Percentiles rank a stretch among this genome's conserved stretches.
These are phyloP conservation scores for Stomorhina lunata DNA, from an alignment of 2,888 invertebrate species.

Conservation along the genomic window DNA sequence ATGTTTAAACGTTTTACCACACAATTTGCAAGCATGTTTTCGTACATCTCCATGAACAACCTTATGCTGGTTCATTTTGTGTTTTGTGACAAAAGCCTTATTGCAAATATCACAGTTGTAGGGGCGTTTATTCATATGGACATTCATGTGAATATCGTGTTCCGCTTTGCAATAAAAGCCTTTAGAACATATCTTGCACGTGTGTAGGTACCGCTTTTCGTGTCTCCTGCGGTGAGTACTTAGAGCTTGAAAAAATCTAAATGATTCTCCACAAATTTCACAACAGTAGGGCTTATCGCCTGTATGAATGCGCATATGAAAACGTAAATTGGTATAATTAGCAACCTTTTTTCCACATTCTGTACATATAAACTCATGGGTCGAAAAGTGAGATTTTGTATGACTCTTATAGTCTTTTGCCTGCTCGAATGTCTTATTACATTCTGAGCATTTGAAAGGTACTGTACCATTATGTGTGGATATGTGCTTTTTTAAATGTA, in stretches of 20 bases:
- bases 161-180: conserved; percentile 56
- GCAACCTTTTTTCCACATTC: no score
- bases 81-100: conserved; percentile 59
- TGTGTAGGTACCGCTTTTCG: no score
- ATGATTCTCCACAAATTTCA: no score
- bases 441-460: conserved; percentile 55
- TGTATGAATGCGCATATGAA: no score
- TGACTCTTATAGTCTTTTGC: conserved; percentile 52
- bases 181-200: no score
- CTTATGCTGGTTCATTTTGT: conserved; percentile 53
- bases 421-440: conserved; percentile 41
- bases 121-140: conserved; percentile 56
- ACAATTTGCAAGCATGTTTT: conserved; percentile 56
- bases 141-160: conserved; percentile 57
- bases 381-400: conserved; percentile 53
- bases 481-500: conserved; percentile 56
- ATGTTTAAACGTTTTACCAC: conserved; percentile 58
- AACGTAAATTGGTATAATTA: no score
- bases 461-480: conserved; percentile 50
- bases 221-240: no score
- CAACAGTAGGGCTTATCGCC: no score
- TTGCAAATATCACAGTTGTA: conserved; percentile 58
- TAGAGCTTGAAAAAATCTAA: no score
- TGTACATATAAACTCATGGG: no score
- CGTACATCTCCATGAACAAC: conserved; percentile 57